Evolutionary conservation across 2,888 invertebrate species (phyloP).

Genomic region (Parnassius apollo): DNA sequence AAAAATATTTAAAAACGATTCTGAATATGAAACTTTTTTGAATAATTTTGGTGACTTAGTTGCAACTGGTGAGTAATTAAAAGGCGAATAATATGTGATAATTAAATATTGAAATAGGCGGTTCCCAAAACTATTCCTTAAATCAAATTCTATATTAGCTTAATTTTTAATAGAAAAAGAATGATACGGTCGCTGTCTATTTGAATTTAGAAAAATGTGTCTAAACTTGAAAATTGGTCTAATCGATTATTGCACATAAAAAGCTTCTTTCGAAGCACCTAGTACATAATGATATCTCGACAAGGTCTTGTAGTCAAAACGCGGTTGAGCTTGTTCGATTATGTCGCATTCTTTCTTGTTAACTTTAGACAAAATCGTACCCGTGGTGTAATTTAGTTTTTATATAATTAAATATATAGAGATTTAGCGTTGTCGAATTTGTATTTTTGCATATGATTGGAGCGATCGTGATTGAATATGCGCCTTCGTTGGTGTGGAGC

Average conservation of each 20-base stretch:
- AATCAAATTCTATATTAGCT: slow-evolving; percentile 1
- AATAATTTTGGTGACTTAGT: not conserved
- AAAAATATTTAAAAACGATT: not conserved
- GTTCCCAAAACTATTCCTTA: slow-evolving; percentile 2
- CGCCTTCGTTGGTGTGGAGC: not conserved
- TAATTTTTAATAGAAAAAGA: not conserved
- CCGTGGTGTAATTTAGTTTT: slow-evolving; percentile 13
- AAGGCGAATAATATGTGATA: slow-evolving; percentile 38
- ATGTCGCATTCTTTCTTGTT: slow-evolving; percentile 7
- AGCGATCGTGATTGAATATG: not conserved
- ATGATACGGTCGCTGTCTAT: not conserved
- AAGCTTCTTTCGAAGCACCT: slow-evolving; percentile 5
- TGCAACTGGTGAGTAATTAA: not conserved
- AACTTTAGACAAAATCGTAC: slow-evolving; percentile 17
- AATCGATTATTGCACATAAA: not conserved
- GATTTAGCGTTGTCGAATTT: slow-evolving; percentile 61
- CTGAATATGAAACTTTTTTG: not conserved
- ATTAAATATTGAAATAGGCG: slow-evolving; percentile 25
- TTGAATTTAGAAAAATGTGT: not conserved
- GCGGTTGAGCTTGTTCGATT: not conserved
- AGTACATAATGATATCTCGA: not conserved
- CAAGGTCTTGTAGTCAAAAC: slow-evolving; percentile 3
- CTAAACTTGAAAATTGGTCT: not conserved
- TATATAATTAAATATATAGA: slow-evolving; percentile 33
- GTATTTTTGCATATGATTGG: slow-evolving; percentile 63